These are phyloP conservation scores for Neoscelio sp. DNA, from an alignment of 2,888 invertebrate species.

Conservation along the genomic window DNA sequence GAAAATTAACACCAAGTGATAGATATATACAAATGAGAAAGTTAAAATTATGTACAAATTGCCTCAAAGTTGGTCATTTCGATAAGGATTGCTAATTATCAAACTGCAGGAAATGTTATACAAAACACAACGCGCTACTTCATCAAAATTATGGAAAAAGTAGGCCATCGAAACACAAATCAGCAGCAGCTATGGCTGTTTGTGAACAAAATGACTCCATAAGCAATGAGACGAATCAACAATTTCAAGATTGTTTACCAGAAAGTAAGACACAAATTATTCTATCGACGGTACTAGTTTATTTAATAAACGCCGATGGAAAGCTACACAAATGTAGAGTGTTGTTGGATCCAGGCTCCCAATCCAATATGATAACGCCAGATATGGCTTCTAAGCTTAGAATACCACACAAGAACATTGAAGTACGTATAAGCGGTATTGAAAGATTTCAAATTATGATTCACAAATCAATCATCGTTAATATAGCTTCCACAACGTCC, in stretches of 20 bases:
- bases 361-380: conserved; percentile 14
- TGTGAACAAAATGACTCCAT: not conserved
- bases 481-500: not conserved
- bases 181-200: not conserved
- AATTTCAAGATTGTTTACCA: conserved; percentile 12
- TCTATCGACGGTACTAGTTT: conserved; percentile 15
- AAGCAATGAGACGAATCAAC: no score
- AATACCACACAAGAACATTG: conserved; percentile 2
- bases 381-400: not conserved
- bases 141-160: not conserved
- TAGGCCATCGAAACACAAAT: not conserved
- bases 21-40: not conserved
- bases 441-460: not conserved
- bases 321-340: conserved; percentile 7
- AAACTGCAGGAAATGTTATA: not conserved
- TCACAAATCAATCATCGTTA: not conserved
- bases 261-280: not conserved
- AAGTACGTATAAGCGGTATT: not conserved
- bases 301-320: conserved; percentile 3
- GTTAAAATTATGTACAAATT: conserved; percentile 1
- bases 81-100: not conserved
- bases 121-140: not conserved
- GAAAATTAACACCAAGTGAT: not conserved
- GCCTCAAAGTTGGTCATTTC: not conserved
- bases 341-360: conserved; percentile 16